Evolutionary conservation across 2,888 invertebrate species (phyloP), one percentile per base, ranked within the genome.

Genomic region (Cheilosia vulpina): DNA sequence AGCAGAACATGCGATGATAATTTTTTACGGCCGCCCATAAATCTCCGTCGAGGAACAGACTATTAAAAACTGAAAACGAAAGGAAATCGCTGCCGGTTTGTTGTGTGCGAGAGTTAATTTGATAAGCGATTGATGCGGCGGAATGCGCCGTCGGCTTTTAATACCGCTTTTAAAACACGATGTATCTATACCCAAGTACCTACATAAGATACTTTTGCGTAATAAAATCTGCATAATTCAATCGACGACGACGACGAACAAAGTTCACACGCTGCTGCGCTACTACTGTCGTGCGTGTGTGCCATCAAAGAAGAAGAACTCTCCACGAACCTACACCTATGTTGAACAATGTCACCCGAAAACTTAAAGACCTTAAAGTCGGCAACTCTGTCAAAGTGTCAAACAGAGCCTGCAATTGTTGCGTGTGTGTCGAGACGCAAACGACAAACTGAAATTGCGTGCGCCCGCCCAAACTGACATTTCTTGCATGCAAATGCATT

Each of bases 181-280:
- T 13, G 13, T 38, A 38, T 1, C 3, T 11, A 11, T 11, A 11
- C 11, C 34, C 11, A 34, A 2, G 34, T 34, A n/a, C n/a, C n/a
- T n/a, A n/a, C n/a, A 34, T 34, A 34, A 38, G 38, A 13, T 38
- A 13, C 38, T 11, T 91, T 91, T 92, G 90, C 90, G 90, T 91
- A 91, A 90, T 90, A 89, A 87, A 92, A 92, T 92, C 92, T 91
- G 91, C 92, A 92, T 91, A 91, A 91, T 92, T 92, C 75, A 73
- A 75, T 75, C 65, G 62, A 50, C 43, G 65, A 53, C 43, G 65
- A 53, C 69, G 38, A 41, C 34, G 45, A 62, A n/a, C n/a, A 45
- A 69, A 63, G 57, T 78, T 78, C 69, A 78, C 78, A 73, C 55
- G 72, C 55, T 68, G 47, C 43, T 45, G 17, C 58, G 27, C 19